These are phyloP conservation scores for Tapirus terrestris DNA, from an alignment of 2,113 vertebrate genomes.

Conservation along the genomic window DNA sequence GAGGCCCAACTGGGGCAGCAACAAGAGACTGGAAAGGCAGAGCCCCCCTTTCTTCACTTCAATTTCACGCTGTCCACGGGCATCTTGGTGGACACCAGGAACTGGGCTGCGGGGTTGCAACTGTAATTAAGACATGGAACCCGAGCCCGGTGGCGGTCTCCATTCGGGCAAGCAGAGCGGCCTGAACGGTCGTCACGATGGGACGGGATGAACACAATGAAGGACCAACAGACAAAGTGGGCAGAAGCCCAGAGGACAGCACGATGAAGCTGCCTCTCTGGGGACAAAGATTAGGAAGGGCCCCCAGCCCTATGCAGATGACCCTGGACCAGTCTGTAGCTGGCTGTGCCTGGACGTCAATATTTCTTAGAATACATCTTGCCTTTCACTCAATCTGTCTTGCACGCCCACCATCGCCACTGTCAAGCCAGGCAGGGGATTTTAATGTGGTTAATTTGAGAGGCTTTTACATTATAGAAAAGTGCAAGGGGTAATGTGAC, in stretches of 20 bases:
- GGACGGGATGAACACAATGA: fast-evolving
- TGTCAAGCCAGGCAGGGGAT: fast-evolving
- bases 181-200: fast-evolving
- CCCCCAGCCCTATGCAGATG: not conserved
- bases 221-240: fast-evolving
- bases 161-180: not conserved
- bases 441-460: fast-evolving
- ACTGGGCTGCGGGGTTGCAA: too few relatives aligned
- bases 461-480: not conserved
- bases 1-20: fast-evolving
- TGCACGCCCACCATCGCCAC: fast-evolving
- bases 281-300: fast-evolving
- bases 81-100: fast-evolving
- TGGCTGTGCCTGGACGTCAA: fast-evolving
- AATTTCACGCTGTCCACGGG: fast-evolving
- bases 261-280: fast-evolving
- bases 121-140: fast-evolving
- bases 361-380: not conserved
- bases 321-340: not conserved
- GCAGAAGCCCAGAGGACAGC: fast-evolving
- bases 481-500: fast-evolving
- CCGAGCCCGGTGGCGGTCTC: fast-evolving
- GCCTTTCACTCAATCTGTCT: fast-evolving
- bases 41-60: not conserved
- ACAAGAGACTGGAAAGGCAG: fast-evolving